Conservation (phyloP, 2,113 vertebrate genomes). For the Cynocephalus volans region DNA sequence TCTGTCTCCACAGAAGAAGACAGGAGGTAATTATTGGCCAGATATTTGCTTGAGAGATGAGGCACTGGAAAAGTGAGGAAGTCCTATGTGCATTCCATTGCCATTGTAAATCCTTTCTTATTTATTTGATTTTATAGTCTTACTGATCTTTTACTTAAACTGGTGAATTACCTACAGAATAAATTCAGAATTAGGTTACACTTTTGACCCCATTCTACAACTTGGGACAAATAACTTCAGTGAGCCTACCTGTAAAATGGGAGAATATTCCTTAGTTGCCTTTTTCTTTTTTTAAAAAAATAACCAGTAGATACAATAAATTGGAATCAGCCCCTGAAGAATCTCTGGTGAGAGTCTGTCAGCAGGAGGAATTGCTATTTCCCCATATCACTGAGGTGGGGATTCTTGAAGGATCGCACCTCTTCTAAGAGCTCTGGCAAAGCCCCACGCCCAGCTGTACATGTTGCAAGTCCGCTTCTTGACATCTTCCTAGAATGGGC, state of each 20-base stretch:
- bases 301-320: neutral
- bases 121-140: neutral
- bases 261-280: neutral
- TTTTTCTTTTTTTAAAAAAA: slow-evolving; percentile 52
- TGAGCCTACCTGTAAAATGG: neutral
- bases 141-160: slow-evolving; percentile 9
- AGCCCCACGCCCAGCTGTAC: neutral
- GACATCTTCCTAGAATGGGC: neutral
- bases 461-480: neutral
- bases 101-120: neutral
- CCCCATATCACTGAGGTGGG: neutral
- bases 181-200: slow-evolving; percentile 10
- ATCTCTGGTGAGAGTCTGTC: neutral
- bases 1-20: neutral
- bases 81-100: neutral
- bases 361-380: neutral
- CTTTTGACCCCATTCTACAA: neutral
- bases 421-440: neutral
- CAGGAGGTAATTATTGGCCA: neutral
- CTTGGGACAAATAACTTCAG: neutral
- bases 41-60: neutral
- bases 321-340: neutral
- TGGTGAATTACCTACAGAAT: slow-evolving; percentile 4
- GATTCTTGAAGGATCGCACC: neutral
- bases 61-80: neutral